A percentile compares a stretch with the other conserved stretches of the same genome.
Evolutionary conservation across 2,888 invertebrate species (phyloP).

Genomic region (Oscheius sp.): DNA sequence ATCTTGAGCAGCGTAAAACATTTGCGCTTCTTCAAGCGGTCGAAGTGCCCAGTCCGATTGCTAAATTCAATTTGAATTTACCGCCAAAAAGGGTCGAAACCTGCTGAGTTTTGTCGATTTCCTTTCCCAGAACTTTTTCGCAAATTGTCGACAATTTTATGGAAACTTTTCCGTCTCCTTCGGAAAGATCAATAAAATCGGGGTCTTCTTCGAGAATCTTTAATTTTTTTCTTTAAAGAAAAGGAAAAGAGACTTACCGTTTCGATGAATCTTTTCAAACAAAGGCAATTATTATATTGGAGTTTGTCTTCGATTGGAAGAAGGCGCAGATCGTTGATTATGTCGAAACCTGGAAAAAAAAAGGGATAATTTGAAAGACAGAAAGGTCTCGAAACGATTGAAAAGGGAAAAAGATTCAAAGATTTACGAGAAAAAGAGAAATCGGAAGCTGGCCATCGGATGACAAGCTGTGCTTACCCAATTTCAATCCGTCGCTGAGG

Average conservation of each 20-base stretch:
- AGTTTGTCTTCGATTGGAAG: neutral
- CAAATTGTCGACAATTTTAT: neutral
- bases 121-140: neutral
- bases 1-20: conserved; percentile 7
- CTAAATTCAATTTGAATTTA: neutral
- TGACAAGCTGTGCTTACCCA: no score
- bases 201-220: neutral
- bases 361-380: no score
- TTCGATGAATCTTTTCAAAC: neutral
- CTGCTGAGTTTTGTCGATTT: neutral
- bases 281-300: neutral
- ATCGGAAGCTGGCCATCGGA: no score
- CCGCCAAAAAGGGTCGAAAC: neutral
- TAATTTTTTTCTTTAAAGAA: neutral
- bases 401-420: no score
- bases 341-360: neutral
- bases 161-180: neutral
- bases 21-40: neutral
- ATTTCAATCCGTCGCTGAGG: neutral
- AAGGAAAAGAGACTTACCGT: neutral
- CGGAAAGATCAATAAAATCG: neutral
- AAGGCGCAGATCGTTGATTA: neutral
- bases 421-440: no score
- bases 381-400: no score
- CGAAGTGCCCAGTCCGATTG: conserved; percentile 4